A percentile compares a stretch with the other conserved stretches of the same genome.
phyloP scores from a whole-genome alignment of 1,140 invertebrate genomes.

The Drosophila tani region DNA sequence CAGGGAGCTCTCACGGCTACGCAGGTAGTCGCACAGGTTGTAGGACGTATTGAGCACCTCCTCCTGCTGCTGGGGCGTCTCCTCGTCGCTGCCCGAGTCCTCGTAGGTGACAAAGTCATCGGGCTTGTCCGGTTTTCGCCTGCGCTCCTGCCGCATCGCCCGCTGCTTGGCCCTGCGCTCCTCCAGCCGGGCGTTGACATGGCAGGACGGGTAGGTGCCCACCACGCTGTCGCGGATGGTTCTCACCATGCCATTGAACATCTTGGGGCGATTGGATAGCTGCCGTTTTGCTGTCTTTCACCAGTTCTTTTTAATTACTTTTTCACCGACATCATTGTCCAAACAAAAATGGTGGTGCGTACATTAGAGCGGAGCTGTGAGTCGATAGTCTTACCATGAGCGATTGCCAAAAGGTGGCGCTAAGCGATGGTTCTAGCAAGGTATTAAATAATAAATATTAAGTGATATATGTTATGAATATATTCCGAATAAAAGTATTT shows the following conservation, averaged over 20 bases:
- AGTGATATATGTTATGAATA: not conserved
- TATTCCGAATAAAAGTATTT: not conserved
- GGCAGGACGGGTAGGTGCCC: constrained; percentile 90
- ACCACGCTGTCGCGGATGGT: constrained; percentile 84
- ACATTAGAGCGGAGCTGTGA: constrained; percentile 9
- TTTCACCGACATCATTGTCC: constrained; percentile 57
- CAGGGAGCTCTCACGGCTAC: constrained; percentile 90
- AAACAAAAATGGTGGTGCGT: constrained; percentile 72
- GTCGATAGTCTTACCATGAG: not conserved
- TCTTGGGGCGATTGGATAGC: constrained; percentile 47
- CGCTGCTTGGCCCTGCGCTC: constrained; percentile 89
- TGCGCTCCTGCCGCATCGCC: constrained; percentile 88
- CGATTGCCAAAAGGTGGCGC: not conserved
- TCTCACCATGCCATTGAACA: constrained; percentile 85
- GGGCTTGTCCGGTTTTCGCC: constrained; percentile 93
- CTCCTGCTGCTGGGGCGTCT: constrained; percentile 89
- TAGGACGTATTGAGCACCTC: constrained; percentile 92
- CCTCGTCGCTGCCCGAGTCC: constrained; percentile 93
- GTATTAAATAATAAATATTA: not conserved
- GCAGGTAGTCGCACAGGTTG: constrained; percentile 94
- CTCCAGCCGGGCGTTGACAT: constrained; percentile 89
- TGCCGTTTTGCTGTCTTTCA: constrained; percentile 14
- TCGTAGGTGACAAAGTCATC: constrained; percentile 96
- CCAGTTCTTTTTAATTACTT: constrained; percentile 24
- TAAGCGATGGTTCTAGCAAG: not conserved